Conservation (phyloP, 2,113 vertebrate genomes). For the Petrocephalus microphthalmus region DNA sequence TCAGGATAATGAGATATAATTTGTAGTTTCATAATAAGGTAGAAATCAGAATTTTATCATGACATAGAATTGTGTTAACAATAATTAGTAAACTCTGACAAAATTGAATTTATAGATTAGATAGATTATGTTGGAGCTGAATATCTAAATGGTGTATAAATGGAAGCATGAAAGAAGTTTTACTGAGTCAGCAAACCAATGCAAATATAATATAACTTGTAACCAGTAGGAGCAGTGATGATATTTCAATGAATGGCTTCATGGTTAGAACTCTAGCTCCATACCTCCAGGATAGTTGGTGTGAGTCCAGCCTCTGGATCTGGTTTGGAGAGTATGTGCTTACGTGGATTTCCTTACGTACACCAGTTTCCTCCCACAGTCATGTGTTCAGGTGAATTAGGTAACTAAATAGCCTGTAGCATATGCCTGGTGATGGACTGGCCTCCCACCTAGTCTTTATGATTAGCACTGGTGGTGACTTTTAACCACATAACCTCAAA, state of each 20-base stretch:
- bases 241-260: not conserved
- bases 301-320: not conserved
- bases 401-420: not conserved
- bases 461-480: not conserved
- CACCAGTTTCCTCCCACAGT: not conserved
- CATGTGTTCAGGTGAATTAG: not conserved
- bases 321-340: not conserved
- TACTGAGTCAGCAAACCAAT: not conserved
- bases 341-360: not conserved
- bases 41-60: not conserved
- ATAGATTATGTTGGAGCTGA: not conserved
- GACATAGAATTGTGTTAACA: not conserved
- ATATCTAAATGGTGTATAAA: not conserved
- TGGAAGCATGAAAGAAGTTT: not conserved
- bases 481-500: not conserved
- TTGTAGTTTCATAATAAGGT: not conserved
- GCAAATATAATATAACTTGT: not conserved
- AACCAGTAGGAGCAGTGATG: not conserved
- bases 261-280: not conserved
- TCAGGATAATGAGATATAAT: not conserved
- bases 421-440: not conserved
- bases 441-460: not conserved
- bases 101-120: not conserved
- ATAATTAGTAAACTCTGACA: not conserved
- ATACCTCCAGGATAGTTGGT: not conserved